These are phyloP conservation scores for Pentalonia nigronervosa DNA, from an alignment of 1,140 invertebrate species.

Conservation along the genomic window DNA sequence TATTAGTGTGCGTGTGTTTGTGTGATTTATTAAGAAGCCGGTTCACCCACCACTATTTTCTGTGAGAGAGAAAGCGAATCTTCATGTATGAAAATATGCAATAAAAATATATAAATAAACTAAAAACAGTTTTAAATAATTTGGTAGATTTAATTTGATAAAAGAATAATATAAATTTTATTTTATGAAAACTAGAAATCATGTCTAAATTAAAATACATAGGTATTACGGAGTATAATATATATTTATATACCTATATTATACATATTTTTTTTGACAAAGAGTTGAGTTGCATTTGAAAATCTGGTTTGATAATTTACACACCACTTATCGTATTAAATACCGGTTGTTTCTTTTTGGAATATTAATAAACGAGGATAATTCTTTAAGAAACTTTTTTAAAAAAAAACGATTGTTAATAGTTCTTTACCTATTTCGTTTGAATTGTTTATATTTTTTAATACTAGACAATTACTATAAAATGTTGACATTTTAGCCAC, in stretches of 20 bases:
- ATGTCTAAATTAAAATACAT: neutral
- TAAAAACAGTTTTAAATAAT: neutral
- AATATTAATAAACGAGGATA: neutral
- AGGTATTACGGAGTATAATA: neutral
- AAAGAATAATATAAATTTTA: neutral
- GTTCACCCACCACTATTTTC: slow-evolving; percentile 29
- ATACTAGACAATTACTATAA: neutral
- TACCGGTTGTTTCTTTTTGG: slow-evolving; percentile 26
- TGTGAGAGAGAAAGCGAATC: slow-evolving; percentile 42
- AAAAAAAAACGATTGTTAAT: neutral
- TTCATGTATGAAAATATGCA: slow-evolving; percentile 1
- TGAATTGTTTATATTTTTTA: neutral
- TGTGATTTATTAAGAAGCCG: slow-evolving; percentile 54
- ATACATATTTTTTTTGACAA: neutral
- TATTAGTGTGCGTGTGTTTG: slow-evolving; percentile 10
- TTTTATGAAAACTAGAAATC: slow-evolving; percentile 4
- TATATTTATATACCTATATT: neutral
- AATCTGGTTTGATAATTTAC: slow-evolving; percentile 28
- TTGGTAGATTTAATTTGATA: neutral
- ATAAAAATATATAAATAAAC: neutral
- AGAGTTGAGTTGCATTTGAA: neutral
- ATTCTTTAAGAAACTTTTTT: neutral
- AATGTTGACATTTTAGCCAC: neutral
- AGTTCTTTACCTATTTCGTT: neutral
- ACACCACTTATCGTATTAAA: neutral